Conservation (phyloP, 2,113 vertebrate species). For the Chunga burmeisteri region DNA sequence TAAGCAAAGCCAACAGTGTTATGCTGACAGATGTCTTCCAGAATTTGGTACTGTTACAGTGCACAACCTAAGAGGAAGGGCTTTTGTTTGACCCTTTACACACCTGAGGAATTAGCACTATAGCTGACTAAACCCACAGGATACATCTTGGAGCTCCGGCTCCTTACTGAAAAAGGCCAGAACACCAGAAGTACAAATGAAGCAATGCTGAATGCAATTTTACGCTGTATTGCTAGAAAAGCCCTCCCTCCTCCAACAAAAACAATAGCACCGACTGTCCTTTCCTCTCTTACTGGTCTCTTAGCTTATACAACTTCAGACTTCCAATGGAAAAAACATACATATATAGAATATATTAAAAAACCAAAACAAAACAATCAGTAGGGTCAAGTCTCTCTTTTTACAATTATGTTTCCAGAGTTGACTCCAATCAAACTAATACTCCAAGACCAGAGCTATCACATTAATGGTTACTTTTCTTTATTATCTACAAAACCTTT, state of each 20-base stretch:
- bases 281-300: background rate
- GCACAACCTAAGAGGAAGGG: background rate
- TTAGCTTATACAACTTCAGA: background rate
- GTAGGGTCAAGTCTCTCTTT: background rate
- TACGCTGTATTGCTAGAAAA: background rate
- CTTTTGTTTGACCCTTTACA: background rate
- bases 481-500: conserved; percentile 42
- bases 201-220: background rate
- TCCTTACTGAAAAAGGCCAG: background rate
- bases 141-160: rapidly evolving
- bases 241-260: background rate
- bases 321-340: background rate
- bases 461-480: conserved; percentile 40
- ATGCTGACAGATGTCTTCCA: background rate
- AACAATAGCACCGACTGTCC: background rate
- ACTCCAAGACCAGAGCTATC: conserved; percentile 7
- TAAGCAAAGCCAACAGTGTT: background rate
- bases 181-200: background rate
- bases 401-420: background rate
- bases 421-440: conserved; percentile 28
- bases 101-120: background rate
- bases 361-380: background rate
- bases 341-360: background rate
- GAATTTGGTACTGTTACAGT: background rate
- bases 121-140: background rate